Percentiles rank a stretch among this genome's conserved stretches.
Conservation (phyloP, 2,888 invertebrate species). For the Drosophila anomalata region DNA sequence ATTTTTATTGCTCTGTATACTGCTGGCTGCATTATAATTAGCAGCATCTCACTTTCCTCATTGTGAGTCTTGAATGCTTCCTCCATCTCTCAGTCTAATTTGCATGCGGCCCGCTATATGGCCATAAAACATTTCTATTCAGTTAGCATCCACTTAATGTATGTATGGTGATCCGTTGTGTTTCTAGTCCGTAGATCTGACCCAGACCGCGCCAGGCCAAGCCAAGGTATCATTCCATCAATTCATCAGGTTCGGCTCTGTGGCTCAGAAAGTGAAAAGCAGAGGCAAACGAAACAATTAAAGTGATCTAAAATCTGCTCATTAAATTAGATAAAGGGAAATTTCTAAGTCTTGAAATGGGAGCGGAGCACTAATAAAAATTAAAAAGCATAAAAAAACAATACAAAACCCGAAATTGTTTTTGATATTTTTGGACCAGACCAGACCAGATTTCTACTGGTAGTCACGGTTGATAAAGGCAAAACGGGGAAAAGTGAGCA, state of each 20-base stretch:
- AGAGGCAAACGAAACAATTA: constrained; percentile 55
- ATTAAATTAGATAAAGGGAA: constrained; percentile 71
- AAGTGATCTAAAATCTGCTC: constrained; percentile 68
- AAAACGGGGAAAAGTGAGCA: constrained; percentile 21
- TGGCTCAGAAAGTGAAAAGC: constrained; percentile 70
- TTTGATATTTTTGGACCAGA: constrained; percentile 26
- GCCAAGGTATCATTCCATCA: constrained; percentile 59
- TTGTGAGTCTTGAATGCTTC: constrained; percentile 51
- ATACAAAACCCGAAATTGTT: constrained; percentile 26
- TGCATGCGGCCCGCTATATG: constrained; percentile 70
- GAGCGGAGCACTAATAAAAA: constrained; percentile 54
- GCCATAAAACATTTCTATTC: constrained; percentile 70
- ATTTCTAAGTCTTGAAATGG: constrained; percentile 53
- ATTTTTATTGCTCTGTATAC: constrained; percentile 59
- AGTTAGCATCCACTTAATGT: constrained; percentile 59
- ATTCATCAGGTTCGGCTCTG: constrained; percentile 59
- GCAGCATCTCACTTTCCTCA: constrained; percentile 59
- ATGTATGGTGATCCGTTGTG: constrained; percentile 58
- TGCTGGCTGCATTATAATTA: constrained; percentile 62
- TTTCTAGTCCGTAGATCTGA: constrained; percentile 16
- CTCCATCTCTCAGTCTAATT: constrained; percentile 45
- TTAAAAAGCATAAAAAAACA: constrained; percentile 63
- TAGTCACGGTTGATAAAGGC: constrained; percentile 29
- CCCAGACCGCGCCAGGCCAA: constrained; percentile 1
- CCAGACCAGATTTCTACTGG: constrained; percentile 38